phyloP scores from a whole-genome alignment of 1,140 invertebrate species.

The Parapsyche elsis region DNA sequence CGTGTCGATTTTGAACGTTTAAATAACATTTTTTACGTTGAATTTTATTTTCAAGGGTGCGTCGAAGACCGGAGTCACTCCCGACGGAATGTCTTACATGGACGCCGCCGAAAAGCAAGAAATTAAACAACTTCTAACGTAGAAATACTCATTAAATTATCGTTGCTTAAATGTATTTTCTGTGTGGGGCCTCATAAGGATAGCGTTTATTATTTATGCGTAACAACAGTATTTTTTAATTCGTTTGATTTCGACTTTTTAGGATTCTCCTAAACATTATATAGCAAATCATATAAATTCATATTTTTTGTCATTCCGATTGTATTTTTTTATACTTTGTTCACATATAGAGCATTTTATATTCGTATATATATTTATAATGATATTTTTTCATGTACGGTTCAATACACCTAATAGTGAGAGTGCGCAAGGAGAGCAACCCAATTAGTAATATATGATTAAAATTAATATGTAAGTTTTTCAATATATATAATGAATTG shows the following conservation, averaged over 20 bases:
- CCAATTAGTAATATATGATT: constrained; percentile 35
- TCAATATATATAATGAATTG: constrained; percentile 44
- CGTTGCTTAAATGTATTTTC: constrained; percentile 42
- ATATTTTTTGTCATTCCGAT: background rate
- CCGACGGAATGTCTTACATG: constrained; percentile 86
- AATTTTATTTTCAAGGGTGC: constrained; percentile 75
- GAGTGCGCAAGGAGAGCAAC: constrained; percentile 22
- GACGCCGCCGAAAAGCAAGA: constrained; percentile 93
- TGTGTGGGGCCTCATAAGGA: constrained; percentile 47
- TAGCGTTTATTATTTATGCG: constrained; percentile 19
- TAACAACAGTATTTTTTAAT: no score
- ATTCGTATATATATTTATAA: background rate
- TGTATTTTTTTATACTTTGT: background rate
- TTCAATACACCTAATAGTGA: background rate
- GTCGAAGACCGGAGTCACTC: constrained; percentile 82
- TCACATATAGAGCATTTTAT: background rate
- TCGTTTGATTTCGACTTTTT: no score
- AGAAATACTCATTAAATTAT: constrained; percentile 44
- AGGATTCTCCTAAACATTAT: no score
- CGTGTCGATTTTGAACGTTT: no score
- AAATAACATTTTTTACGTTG: constrained; percentile 9
- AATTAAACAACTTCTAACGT: constrained; percentile 78
- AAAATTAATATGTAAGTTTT: constrained; percentile 46
- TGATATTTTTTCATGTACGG: constrained; percentile 19
- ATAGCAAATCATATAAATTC: no score